Evolutionary conservation across 2,888 invertebrate species (phyloP), one percentile per base, ranked within the genome.

Genomic region (Dynastes grantii): DNA sequence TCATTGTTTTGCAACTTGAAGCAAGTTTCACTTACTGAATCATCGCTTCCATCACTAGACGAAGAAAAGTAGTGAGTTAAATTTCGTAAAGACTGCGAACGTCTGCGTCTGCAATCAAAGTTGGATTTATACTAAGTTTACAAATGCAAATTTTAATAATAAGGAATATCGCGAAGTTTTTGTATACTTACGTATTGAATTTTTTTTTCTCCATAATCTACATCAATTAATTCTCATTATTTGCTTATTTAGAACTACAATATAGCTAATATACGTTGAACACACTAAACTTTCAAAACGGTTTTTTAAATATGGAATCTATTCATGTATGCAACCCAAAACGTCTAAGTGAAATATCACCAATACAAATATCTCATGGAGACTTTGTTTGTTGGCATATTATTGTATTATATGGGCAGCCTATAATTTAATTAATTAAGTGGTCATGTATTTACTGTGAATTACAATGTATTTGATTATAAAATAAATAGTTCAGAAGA

Each of bases 1-100:
- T 81, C 27, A 79, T 81, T 49, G 51, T 79, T 27, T 71, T 81
- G 63, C 81, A 80, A 76, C 79, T 80, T 58, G 81, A 81, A 76
- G 51, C 75, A 37, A 61, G 29, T 61, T 22, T 53, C 49, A 76
- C 76, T 53, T 76, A 76, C 64, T 76, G 32, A 49, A 32, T 64
- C 64, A 51, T 76, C 64, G 8, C 22, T 37, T 9, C 16, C 9
- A 9, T 76, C 76, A 0, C 64, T 64, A 13, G 64, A 64, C 6
- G n/a, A 64, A n/a, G 22, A 65, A 40, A 67, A 67, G 40, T 58
- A 29, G 22, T 22, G n/a, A 40, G 58, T 16, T 40, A 22, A 40
- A 40, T 73, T 40, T 8, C 6, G 11, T 16, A 68, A 9, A 6
- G 68, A 22, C 49, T 68, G 27, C 11, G 29, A 29, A 27, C 27